Percentiles rank a stretch among this genome's conserved stretches.
These are phyloP conservation scores for Pristiophorus japonicus DNA, from an alignment of 2,113 vertebrate species.

Conservation along the genomic window DNA sequence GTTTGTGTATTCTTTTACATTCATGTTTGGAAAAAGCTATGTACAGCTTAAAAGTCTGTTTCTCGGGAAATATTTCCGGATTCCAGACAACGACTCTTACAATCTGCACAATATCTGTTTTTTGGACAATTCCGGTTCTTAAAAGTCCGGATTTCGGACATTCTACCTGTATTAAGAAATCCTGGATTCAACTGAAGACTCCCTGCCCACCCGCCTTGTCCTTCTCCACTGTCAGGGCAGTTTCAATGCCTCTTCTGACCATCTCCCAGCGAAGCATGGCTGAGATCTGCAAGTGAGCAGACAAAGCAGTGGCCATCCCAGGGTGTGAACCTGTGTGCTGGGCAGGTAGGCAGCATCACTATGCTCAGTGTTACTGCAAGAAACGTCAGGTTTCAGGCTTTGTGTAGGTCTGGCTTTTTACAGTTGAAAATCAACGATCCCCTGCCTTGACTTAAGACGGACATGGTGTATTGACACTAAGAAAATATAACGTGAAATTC, in stretches of 20 bases:
- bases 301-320: not conserved
- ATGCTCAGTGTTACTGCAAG: no score
- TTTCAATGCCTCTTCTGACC: no score
- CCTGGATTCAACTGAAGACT: not conserved
- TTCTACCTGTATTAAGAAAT: not conserved
- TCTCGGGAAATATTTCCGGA: no score
- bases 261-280: not conserved
- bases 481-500: not conserved
- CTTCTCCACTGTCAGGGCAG: not conserved
- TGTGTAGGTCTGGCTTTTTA: no score
- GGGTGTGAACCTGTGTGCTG: not conserved
- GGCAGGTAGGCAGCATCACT: no score
- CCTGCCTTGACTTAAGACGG: not conserved
- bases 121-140: no score
- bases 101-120: no score
- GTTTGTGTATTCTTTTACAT: no score
- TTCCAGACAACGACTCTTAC: no score
- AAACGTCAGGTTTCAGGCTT: not conserved
- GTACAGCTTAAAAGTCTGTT: no score
- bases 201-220: not conserved
- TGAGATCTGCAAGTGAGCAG: not conserved
- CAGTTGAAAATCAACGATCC: not conserved
- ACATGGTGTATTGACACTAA: not conserved
- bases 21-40: no score
- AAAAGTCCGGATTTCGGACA: no score